Percentiles rank a stretch among this genome's conserved stretches.
Evolutionary conservation across 2,888 invertebrate species (phyloP).

Genomic region (Aporophyla lueneburgensis): DNA sequence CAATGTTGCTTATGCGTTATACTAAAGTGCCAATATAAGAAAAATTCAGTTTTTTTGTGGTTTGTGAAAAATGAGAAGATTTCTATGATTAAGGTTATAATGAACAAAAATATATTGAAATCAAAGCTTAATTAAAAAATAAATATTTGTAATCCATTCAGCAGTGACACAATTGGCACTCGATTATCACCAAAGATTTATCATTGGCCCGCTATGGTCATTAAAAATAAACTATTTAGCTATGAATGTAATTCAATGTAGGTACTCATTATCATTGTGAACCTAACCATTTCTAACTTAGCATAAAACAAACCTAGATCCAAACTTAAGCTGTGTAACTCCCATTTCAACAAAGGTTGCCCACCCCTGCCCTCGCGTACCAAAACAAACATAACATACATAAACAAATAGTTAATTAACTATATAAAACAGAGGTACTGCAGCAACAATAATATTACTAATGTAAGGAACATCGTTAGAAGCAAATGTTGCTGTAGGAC

Average conservation of each 20-base stretch:
- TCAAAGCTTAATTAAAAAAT: neutral
- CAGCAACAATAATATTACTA: constrained; percentile 68
- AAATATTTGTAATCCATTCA: too few species aligned
- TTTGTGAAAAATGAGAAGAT: too few species aligned
- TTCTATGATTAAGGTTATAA: too few species aligned
- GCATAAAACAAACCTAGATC: neutral
- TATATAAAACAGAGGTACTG: constrained; percentile 62
- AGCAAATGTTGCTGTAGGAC: constrained; percentile 69
- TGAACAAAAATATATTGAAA: neutral
- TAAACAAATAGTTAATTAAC: constrained; percentile 63
- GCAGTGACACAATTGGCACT: neutral
- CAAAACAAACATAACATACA: constrained; percentile 51
- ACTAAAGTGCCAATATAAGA: too few species aligned
- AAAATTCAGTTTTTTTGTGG: too few species aligned
- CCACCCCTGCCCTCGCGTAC: constrained; percentile 15
- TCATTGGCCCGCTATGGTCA: neutral
- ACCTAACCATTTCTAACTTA: neutral
- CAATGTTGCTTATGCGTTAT: too few species aligned
- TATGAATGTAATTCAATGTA: neutral
- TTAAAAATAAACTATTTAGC: neutral
- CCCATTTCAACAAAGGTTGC: constrained; percentile 1
- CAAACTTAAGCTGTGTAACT: constrained; percentile 7
- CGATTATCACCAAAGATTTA: neutral
- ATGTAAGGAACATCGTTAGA: constrained; percentile 72
- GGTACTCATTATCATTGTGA: neutral